Evolutionary conservation across 2,797 vertebrate genomes (phyloP), one percentile per base, ranked within the genome.

Genomic region (Myiotriccus ornatus): DNA sequence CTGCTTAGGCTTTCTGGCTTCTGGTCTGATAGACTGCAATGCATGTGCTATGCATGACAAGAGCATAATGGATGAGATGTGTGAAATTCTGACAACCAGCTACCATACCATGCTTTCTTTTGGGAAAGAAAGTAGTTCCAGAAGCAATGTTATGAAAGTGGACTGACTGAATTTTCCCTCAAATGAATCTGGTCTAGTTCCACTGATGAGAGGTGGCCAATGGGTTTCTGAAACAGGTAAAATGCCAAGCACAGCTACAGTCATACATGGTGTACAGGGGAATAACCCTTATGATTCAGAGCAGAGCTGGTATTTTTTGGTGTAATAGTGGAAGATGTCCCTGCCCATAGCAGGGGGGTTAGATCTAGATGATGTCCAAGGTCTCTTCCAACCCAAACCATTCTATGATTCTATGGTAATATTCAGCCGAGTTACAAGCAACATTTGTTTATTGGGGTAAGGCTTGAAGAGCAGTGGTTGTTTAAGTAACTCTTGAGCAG

Each of bases 401-500:
- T 70, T 59, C 30, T 53, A 6, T 77, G 44, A 34, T 30, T 83
- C 10, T 13, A 4, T 52, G 50, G 21, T 46, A 39, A 77, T 46
- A 46, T 52, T 59, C 12, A 78, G 32, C 14, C 46, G n/a, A 47
- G 24, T 20, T n/a, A 64, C 62, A 76, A 19, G 1, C 18, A 59
- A 7, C 11, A 7, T 13, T 57, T 91, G 63, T 80, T 41, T 15
- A 19, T 16, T 35, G 18, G 7, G 7, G 9, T 86, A 56, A 82
- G 22, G 4, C 27, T 88, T 64, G 56, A 91, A 73, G 25, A 65
- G 22, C 14, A 60, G 9, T 53, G n/a, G 15, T 20, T 24, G 6
- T 39, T 86, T 68, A 41, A 84, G 37, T 46, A 3, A 71, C 6
- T 10, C 7, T 62, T 0, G 0, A 39, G 19, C 0, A 1, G 70